Percentiles rank a stretch among this genome's conserved stretches.
phyloP scores from a whole-genome alignment of 2,888 invertebrate species.

The Eurois occulta region DNA sequence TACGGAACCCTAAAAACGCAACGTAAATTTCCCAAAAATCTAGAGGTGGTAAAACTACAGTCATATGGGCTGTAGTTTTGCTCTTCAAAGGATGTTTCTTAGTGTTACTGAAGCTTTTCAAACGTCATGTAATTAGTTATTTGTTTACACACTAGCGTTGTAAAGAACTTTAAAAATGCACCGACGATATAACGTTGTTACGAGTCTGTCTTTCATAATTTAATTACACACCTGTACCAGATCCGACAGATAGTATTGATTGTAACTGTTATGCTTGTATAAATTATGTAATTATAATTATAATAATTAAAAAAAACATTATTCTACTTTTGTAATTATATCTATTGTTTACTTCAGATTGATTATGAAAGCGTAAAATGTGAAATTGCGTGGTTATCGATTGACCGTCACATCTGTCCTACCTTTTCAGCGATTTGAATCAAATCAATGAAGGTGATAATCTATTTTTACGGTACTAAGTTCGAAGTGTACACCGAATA shows the following conservation, averaged over 20 bases:
- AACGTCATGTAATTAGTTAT: not conserved
- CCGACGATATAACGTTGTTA: constrained; percentile 43
- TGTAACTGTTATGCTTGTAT: constrained; percentile 41
- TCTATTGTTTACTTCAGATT: constrained; percentile 36
- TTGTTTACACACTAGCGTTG: constrained; percentile 29
- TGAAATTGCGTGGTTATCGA: constrained; percentile 21
- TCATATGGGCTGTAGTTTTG: too few species aligned
- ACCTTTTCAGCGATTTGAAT: constrained; percentile 2
- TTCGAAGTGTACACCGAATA: not conserved
- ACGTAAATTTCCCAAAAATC: not conserved
- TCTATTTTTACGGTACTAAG: not conserved
- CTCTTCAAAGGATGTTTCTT: not conserved
- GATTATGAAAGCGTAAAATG: constrained; percentile 54
- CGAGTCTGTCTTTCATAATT: constrained; percentile 58
- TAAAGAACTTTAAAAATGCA: constrained; percentile 42
- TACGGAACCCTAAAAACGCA: too few species aligned
- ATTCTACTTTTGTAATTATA: constrained; percentile 23
- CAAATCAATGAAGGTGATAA: not conserved
- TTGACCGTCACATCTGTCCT: constrained; percentile 11
- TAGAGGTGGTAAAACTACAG: not conserved
- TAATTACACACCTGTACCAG: constrained; percentile 55
- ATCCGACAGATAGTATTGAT: constrained; percentile 53
- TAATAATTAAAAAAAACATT: constrained; percentile 10
- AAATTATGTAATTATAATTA: constrained; percentile 29
- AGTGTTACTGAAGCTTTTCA: constrained; percentile 18